Evolutionary conservation across 2,113 vertebrate genomes (phyloP), one percentile per base, ranked within the genome.

Genomic region (Oenanthe oenanthe): DNA sequence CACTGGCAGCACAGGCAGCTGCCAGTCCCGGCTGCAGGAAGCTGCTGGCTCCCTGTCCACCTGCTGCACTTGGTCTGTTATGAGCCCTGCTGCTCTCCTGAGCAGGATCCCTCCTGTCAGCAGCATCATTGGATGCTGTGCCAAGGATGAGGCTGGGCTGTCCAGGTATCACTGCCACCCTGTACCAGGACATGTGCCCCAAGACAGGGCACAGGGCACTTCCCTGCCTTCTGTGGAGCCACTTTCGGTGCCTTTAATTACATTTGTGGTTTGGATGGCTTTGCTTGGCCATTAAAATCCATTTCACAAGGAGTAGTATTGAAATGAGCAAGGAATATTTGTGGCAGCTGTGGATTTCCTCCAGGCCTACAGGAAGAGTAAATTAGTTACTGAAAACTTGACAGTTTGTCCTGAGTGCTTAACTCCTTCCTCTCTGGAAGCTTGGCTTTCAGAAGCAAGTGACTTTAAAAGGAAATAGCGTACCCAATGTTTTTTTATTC

Each of bases 281-380:
- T 96, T 58, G 81, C 80, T 54, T 82, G 71, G 80, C 93, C 78
- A 91, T 95, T 95, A 95, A 95, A 97, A 97, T 77, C 92, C 90
- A 91, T 96, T 97, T 91, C 90, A 95, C 93, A 95, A 94, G n/a
- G 72, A 84, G 75, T 29, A 85, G 78, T 68, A 95, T 87, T 96
- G 96, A 96, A 97, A 79, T 8, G 1, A 94, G 89, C n/a, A 57
- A 93, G 72, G 81, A 95, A 94, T 97, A 85, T 93, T 91, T 96
- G 96, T 93, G 96, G 95, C 5, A n/a, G 78, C 68, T 93, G 93
- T 97, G 97, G 95, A 92, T 96, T 97, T 97, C 93, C 95, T 97
- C 78, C 92, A 94, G 92, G 86, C 75, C 95, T 96, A 88, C 90
- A 93, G 94, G 90, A 97, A 96, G 84, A 91, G 81, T 96, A 92